Base-by-base conservation (phyloP, 2,797 vertebrate species). In the Nannoperca australis region DNA sequence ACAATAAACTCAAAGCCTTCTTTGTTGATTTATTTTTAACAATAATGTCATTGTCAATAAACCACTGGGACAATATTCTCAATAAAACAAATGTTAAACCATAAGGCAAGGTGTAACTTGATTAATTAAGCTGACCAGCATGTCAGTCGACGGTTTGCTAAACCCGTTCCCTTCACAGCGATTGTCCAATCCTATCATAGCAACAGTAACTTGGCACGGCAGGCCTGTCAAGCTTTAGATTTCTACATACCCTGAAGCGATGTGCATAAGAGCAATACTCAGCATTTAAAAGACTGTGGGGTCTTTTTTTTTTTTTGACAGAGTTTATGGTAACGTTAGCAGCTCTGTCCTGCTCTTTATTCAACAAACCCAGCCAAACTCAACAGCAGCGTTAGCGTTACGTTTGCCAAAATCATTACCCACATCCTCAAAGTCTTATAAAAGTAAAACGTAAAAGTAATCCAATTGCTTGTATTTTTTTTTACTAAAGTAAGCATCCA, bases 1-100 rank as follows among this genome's bases (percentile, higher is more conserved):
- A 50, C 59, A 64, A 47, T 0, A 32, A 3, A 72, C 61, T 72
- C 40, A 69, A 73, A 76, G 47, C 17, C 11, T 22, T 49, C 61
- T 77, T 68, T 63, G 47, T 63, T 66, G 56, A 55, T 56, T 27
- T 27, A 40, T 47, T 63, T 76, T 65, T 24, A 50, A 70, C 69
- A 69, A 50, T 34, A 42, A 36, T 5, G 42, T 58, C 36, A 54
- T 34, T 65, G n/a, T 81, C 12, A 13, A 62, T 14, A 70, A 73
- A 42, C 17, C 44, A 47, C 15, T 22, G 47, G 36, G 14, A 7
- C 13, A 20, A 24, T 24, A 32, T 59, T 45, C 18, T 62, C 30
- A 73, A 77, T 42, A 63, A 6, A 24, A 59, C 60, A 7, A n/a
- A 18, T 2, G 12, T 47, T 15, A 40, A 44, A 59, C 34, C 14